These are phyloP conservation scores for Ariolimax columbianus DNA, from an alignment of 2,888 invertebrate genomes.

Conservation along the genomic window DNA sequence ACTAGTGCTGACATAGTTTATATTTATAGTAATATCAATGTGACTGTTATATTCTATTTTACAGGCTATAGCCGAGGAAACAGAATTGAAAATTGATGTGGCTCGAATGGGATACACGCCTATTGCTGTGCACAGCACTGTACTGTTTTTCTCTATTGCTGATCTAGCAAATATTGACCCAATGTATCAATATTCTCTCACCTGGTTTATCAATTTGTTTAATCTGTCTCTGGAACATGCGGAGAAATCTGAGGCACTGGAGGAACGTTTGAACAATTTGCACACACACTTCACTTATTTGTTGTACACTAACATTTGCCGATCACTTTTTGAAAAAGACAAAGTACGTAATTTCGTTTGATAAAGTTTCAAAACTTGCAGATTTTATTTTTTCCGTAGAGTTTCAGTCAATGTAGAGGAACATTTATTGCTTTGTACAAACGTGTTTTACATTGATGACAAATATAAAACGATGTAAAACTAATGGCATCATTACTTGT, in stretches of 20 bases:
- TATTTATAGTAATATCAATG: background rate
- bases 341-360: constrained; percentile 72
- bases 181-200: constrained; percentile 80
- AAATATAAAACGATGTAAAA: too few relatives aligned
- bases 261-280: constrained; percentile 75
- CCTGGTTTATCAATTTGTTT: constrained; percentile 80
- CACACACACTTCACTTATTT: constrained; percentile 79
- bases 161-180: constrained; percentile 80
- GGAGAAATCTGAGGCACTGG: constrained; percentile 77
- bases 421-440: too few relatives aligned
- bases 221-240: constrained; percentile 79
- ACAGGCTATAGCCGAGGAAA: constrained; percentile 78
- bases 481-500: too few relatives aligned
- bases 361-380: too few relatives aligned
- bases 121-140: constrained; percentile 79
- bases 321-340: constrained; percentile 80
- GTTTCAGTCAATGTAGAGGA: too few relatives aligned
- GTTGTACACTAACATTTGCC: constrained; percentile 80
- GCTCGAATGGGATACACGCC: constrained; percentile 79
- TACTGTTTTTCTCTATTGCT: constrained; percentile 80
- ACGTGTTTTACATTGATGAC: too few relatives aligned
- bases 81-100: constrained; percentile 79
- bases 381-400: too few relatives aligned
- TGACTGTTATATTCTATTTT: constrained; percentile 25
- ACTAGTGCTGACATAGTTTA: too few relatives aligned